Conservation (phyloP, 2,113 vertebrate genomes). For the Mandrillus leucophaeus region DNA sequence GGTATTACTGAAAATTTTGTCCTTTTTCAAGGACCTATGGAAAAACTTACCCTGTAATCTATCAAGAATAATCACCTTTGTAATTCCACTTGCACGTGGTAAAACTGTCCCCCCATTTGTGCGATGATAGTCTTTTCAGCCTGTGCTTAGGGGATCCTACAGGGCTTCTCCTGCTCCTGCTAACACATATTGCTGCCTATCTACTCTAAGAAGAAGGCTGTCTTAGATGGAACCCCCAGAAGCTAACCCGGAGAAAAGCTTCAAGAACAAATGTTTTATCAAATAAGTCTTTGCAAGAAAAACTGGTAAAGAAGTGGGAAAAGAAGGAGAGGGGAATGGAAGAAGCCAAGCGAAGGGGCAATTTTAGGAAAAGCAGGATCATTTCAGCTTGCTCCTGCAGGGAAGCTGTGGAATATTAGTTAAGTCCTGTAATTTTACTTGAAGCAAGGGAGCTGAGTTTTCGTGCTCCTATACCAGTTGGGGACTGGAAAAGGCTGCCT, state of each 20-base stretch:
- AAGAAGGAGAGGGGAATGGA: neutral
- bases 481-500: neutral
- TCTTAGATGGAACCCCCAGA: neutral
- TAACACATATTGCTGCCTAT: neutral
- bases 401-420: neutral
- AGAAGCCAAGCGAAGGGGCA: neutral
- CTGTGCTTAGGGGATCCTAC: neutral
- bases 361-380: neutral
- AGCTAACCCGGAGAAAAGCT: neutral
- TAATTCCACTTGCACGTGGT: neutral
- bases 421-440: neutral
- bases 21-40: neutral
- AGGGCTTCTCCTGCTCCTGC: neutral
- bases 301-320: neutral
- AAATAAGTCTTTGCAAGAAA: neutral
- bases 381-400: neutral
- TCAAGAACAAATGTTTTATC: neutral
- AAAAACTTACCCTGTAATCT: neutral
- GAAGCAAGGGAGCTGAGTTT: neutral
- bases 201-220: neutral
- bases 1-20: neutral
- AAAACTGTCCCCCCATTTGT: neutral
- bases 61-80: neutral
- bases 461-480: neutral
- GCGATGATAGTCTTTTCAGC: neutral